Percentiles rank a stretch among this genome's conserved stretches.
Conservation (phyloP, 2,888 invertebrate species). For the Chouioia cunea region DNA sequence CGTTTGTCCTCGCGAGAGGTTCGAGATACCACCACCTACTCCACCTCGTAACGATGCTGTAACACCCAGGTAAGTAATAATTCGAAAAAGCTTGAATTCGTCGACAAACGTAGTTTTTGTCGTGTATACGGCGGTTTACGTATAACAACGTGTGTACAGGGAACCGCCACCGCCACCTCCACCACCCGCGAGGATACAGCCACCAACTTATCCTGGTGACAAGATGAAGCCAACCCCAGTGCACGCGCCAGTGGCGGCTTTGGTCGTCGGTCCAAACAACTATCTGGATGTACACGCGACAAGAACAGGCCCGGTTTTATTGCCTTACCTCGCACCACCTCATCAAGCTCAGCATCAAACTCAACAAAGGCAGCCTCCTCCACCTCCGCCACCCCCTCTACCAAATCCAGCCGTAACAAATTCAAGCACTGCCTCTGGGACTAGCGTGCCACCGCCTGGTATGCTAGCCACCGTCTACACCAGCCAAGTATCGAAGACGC, state of each 20-base stretch:
- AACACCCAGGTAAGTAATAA: slow-evolving; percentile 71
- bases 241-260: slow-evolving; percentile 70
- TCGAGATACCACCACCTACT: slow-evolving; percentile 67
- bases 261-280: slow-evolving; percentile 75
- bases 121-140: neutral
- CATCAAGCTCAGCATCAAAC: slow-evolving; percentile 82
- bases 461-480: slow-evolving; percentile 81
- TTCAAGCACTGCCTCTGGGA: neutral
- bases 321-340: slow-evolving; percentile 72
- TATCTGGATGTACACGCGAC: slow-evolving; percentile 75
- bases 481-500: slow-evolving; percentile 78
- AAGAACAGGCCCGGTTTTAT: slow-evolving; percentile 69
- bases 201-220: slow-evolving; percentile 68
- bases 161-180: slow-evolving; percentile 74
- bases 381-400: slow-evolving; percentile 76
- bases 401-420: neutral
- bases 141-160: slow-evolving; percentile 17
- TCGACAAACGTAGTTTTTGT: neutral
- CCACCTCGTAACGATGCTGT: slow-evolving; percentile 68
- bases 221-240: slow-evolving; percentile 68
- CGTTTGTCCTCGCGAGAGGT: slow-evolving; percentile 67
- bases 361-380: slow-evolving; percentile 72
- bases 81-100: neutral
- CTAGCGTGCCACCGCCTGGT: slow-evolving; percentile 74
- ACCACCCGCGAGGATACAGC: slow-evolving; percentile 70